Conservation (phyloP, 2,113 vertebrate species). For the Oostethus manadensis region DNA sequence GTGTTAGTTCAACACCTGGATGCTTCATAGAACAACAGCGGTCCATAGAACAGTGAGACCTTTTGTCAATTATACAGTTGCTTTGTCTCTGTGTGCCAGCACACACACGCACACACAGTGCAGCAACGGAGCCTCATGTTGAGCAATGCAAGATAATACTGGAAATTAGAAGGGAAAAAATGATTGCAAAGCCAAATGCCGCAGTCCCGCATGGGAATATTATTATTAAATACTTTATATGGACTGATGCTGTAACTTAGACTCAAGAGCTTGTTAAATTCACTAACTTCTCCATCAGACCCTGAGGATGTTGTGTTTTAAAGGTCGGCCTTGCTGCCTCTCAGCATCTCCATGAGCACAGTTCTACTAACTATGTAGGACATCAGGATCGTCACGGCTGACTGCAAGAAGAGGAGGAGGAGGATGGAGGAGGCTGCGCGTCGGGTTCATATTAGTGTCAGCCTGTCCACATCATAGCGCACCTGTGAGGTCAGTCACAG, state of each 20-base stretch:
- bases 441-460: conserved; percentile 19
- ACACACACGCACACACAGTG: no score
- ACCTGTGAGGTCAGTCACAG: conserved; percentile 71
- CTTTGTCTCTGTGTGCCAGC: no score
- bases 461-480: conserved; percentile 48
- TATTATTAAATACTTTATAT: neutral
- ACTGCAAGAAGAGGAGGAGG: neutral
- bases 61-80: no score
- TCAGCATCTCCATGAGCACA: neutral
- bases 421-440: conserved; percentile 11
- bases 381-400: neutral
- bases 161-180: neutral
- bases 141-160: no score
- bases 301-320: conserved; percentile 16
- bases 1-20: no score
- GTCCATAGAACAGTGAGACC: no score
- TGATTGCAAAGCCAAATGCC: neutral
- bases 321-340: conserved; percentile 26
- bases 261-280: conserved; percentile 11
- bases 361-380: neutral
- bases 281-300: conserved; percentile 11
- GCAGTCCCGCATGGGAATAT: neutral
- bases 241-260: conserved; percentile 7
- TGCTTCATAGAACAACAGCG: no score
- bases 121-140: no score